Conservation (phyloP, 2,113 vertebrate genomes). For the Lanius collurio region DNA sequence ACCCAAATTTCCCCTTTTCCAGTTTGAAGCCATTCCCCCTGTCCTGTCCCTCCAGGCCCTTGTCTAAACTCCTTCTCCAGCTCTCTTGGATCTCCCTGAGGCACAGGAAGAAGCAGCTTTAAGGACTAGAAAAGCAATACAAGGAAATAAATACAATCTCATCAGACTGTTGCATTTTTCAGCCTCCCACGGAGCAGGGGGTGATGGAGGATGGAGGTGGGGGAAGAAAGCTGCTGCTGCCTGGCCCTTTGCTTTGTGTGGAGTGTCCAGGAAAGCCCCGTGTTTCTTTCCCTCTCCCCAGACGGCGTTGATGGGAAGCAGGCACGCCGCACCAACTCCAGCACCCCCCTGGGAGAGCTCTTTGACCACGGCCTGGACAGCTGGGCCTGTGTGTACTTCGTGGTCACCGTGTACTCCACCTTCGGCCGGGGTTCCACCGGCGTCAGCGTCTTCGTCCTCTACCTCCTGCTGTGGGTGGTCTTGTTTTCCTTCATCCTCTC, state of each 20-base stretch:
- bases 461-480: slow-evolving; percentile 94
- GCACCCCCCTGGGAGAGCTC: slow-evolving; percentile 94
- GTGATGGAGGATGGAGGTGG: not conserved
- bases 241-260: not conserved
- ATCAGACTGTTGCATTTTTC: not conserved
- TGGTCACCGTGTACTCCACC: slow-evolving; percentile 96
- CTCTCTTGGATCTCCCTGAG: not conserved
- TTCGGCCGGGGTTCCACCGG: slow-evolving; percentile 90
- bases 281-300: slow-evolving; percentile 27
- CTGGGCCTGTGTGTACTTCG: slow-evolving; percentile 97
- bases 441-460: slow-evolving; percentile 88
- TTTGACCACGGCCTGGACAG: slow-evolving; percentile 98
- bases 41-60: not conserved
- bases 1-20: not conserved
- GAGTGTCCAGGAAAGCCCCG: not conserved
- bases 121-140: not conserved
- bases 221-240: not conserved
- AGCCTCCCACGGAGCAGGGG: not conserved
- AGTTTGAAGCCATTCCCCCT: not conserved
- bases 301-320: slow-evolving; percentile 98
- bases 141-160: not conserved
- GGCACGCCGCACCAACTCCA: slow-evolving; percentile 94
- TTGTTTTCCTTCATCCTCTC: slow-evolving; percentile 98
- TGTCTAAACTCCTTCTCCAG: not conserved
- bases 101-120: not conserved